These are phyloP conservation scores for Hyaena hyaena DNA, from an alignment of 2,113 vertebrate genomes.

Conservation along the genomic window DNA sequence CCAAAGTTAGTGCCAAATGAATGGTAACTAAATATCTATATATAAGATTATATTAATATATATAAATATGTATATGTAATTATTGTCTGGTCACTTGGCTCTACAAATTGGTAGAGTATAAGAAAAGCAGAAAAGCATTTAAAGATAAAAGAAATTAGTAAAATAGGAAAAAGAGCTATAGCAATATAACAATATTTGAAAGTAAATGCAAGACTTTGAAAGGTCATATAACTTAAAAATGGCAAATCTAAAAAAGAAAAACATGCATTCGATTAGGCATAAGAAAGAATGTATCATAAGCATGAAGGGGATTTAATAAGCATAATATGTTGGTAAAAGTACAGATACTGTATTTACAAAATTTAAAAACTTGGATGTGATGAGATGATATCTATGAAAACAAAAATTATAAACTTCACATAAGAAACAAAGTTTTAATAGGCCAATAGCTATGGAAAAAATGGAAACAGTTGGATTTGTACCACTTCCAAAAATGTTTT, in stretches of 20 bases:
- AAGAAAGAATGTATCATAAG: neutral
- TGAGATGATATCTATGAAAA: slow-evolving; percentile 32
- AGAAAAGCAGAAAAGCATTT: neutral
- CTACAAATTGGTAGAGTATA: neutral
- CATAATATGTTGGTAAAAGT: neutral
- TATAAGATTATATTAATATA: neutral
- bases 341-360: neutral
- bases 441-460: neutral
- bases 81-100: neutral
- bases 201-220: slow-evolving; percentile 26
- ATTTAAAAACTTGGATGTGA: neutral
- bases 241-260: slow-evolving; percentile 32
- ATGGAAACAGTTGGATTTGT: neutral
- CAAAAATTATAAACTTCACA: neutral
- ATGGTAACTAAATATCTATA: neutral
- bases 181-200: neutral
- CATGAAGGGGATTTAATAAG: neutral
- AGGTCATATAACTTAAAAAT: neutral
- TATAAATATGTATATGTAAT: neutral
- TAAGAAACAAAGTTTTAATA: neutral
- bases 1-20: neutral
- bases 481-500: neutral
- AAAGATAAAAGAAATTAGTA: slow-evolving; percentile 29
- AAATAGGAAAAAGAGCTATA: neutral
- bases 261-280: neutral